Conservation (phyloP, 1,140 invertebrate genomes). For the Drosophila willistoni region DNA sequence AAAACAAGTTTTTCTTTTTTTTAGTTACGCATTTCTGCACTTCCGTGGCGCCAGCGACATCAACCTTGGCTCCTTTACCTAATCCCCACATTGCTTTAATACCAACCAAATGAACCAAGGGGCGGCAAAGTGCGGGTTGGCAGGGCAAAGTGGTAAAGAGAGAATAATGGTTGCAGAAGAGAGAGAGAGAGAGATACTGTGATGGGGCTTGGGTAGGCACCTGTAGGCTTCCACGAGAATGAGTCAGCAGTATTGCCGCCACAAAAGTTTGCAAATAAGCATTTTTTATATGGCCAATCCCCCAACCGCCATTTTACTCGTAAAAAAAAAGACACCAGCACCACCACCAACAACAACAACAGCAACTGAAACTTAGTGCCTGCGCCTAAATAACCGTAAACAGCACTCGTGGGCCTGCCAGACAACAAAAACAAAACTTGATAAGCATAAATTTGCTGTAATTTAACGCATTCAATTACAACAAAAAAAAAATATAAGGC, state of each 20-base stretch:
- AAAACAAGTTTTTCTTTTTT: constrained; percentile 64
- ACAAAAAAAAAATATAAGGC: constrained; percentile 48
- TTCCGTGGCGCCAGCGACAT: constrained; percentile 69
- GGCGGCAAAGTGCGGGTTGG: not conserved
- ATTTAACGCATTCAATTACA: constrained; percentile 81
- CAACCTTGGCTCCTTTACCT: constrained; percentile 52
- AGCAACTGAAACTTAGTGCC: constrained; percentile 68
- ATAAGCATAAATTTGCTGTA: constrained; percentile 77
- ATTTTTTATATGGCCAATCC: constrained; percentile 75
- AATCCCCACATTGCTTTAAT: constrained; percentile 16
- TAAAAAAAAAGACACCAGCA: constrained; percentile 34
- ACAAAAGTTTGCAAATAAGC: constrained; percentile 79
- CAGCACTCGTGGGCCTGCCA: constrained; percentile 66
- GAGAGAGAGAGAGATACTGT: not conserved
- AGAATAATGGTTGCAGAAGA: not conserved
- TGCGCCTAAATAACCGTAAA: constrained; percentile 80
- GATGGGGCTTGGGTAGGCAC: constrained; percentile 18
- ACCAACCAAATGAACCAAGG: constrained; percentile 19
- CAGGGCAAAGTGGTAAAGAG: not conserved
- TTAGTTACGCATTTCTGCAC: constrained; percentile 66
- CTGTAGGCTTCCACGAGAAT: constrained; percentile 64
- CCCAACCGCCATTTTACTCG: constrained; percentile 28
- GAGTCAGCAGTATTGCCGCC: constrained; percentile 67
- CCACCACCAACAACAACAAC: constrained; percentile 36
- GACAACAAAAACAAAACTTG: constrained; percentile 64